A percentile compares a stretch with the other conserved stretches of the same genome.
These are phyloP conservation scores for Cyrtorhinus lividipennis DNA, from an alignment of 1,140 invertebrate species.

Conservation along the genomic window DNA sequence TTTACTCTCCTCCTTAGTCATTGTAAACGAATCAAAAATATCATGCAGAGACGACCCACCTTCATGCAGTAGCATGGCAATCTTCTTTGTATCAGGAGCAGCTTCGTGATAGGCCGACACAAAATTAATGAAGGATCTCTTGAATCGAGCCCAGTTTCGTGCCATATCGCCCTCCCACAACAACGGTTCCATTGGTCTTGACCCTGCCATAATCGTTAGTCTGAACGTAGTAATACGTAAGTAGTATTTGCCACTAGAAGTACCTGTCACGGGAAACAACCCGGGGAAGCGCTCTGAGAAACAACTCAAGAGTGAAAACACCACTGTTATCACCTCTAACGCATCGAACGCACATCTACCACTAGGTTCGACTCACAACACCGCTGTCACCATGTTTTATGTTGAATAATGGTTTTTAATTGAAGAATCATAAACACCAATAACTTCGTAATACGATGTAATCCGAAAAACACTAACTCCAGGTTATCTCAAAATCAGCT, in stretches of 20 bases:
- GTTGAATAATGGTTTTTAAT: not conserved
- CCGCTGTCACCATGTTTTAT: not conserved
- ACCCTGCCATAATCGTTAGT: no score
- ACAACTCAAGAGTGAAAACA: not conserved
- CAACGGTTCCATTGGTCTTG: not conserved
- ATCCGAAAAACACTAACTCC: not conserved
- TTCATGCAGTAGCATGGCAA: no score
- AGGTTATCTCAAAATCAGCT: not conserved
- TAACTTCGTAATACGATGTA: not conserved
- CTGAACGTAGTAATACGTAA: not conserved
- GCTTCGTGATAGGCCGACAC: no score
- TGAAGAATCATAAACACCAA: not conserved
- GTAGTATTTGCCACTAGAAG: not conserved
- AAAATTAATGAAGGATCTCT: not conserved
- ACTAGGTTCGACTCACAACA: not conserved
- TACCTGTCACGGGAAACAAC: not conserved
- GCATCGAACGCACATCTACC: no score
- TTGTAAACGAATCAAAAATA: not conserved
- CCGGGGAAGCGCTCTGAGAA: not conserved
- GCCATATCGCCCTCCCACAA: conserved; percentile 2
- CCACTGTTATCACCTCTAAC: not conserved
- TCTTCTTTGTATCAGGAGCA: no score
- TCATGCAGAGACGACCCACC: not conserved
- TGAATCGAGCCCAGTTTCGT: not conserved
- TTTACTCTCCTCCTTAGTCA: not conserved